Conservation (phyloP, 2,113 vertebrate genomes). For the Mixornis gularis region DNA sequence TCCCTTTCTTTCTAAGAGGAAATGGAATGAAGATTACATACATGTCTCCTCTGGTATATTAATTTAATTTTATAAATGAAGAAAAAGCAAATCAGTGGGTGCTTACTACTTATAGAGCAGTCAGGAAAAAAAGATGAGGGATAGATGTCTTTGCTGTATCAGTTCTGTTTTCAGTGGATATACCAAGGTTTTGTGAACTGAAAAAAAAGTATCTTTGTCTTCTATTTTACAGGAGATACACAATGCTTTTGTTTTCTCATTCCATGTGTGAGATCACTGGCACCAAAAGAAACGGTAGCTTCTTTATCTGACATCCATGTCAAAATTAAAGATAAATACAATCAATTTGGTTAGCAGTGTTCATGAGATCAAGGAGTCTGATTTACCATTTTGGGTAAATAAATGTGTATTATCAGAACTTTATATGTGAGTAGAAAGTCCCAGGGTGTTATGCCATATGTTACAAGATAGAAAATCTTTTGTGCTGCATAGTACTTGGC, state of each 20-base stretch:
- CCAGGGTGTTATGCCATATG: rapidly evolving
- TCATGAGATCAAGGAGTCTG: neutral
- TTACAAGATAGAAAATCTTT: neutral
- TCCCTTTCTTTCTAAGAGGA: neutral
- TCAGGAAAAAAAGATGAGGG: neutral
- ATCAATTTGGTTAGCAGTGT: neutral
- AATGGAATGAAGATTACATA: neutral
- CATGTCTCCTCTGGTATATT: neutral
- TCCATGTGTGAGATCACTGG: neutral
- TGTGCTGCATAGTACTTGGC: neutral
- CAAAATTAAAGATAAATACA: neutral
- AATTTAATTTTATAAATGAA: neutral
- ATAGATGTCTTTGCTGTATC: neutral
- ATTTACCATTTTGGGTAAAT: neutral
- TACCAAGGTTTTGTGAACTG: neutral
- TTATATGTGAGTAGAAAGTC: neutral
- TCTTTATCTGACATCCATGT: neutral
- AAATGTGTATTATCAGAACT: neutral
- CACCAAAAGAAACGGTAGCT: neutral
- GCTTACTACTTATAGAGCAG: neutral
- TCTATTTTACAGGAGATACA: neutral
- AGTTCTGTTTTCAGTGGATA: neutral
- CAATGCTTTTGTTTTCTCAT: neutral
- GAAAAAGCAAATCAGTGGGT: neutral
- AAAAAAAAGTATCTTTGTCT: neutral